A percentile compares a stretch with the other conserved stretches of the same genome.
phyloP scores from a whole-genome alignment of 2,888 invertebrate genomes.

The Sphaeridia pumilis region DNA sequence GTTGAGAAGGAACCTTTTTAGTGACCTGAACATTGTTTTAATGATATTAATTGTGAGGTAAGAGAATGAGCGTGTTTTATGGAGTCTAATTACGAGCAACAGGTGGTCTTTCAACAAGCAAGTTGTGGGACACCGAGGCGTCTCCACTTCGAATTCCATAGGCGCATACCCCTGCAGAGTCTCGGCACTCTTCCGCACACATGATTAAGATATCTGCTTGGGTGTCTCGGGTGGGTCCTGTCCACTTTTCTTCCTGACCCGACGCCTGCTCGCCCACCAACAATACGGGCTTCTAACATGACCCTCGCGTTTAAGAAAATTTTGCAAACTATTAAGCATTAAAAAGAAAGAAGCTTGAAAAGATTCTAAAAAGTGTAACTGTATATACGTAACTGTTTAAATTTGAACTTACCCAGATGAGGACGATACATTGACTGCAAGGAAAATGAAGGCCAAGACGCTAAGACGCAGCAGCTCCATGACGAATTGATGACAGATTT shows the following conservation, averaged over 20 bases:
- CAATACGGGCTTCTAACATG: not conserved
- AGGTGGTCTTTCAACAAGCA: slow-evolving; percentile 3
- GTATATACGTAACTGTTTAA: too few species aligned
- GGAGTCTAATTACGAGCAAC: slow-evolving; percentile 3
- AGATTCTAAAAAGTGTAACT: too few species aligned
- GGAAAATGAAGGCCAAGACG: too few species aligned
- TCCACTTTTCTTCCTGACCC: not conserved
- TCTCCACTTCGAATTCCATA: slow-evolving; percentile 1
- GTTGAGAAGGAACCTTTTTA: too few species aligned
- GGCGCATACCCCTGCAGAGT: slow-evolving; percentile 4
- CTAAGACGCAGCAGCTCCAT: too few species aligned
- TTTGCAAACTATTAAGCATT: too few species aligned
- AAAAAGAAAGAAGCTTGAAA: too few species aligned
- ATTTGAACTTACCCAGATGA: too few species aligned
- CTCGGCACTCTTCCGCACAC: slow-evolving; percentile 3
- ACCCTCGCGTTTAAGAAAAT: not conserved
- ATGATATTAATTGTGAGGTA: not conserved
- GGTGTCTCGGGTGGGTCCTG: slow-evolving; percentile 3
- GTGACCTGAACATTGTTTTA: not conserved
- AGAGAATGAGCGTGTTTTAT: not conserved
- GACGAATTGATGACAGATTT: too few species aligned
- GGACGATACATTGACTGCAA: too few species aligned
- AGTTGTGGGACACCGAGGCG: not conserved
- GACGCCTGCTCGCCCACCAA: not conserved
- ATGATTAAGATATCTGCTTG: not conserved